phyloP scores from a whole-genome alignment of 2,888 invertebrate species.

The Tyria jacobaeae region DNA sequence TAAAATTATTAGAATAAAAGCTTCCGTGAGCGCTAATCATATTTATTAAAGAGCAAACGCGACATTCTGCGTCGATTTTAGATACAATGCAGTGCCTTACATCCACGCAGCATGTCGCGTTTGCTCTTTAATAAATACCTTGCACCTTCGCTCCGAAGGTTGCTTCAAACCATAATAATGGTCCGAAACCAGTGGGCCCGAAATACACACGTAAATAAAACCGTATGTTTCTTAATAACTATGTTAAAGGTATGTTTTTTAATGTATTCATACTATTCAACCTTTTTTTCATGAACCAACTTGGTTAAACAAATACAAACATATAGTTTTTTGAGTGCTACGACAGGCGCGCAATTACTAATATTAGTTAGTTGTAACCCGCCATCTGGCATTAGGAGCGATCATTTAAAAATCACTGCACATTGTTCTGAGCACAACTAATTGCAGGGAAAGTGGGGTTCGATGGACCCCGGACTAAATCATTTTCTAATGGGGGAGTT shows the following conservation, averaged over 20 bases:
- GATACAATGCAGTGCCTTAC: no score
- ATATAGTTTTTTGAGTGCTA: constrained; percentile 40
- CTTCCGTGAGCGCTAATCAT: no score
- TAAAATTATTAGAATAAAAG: no score
- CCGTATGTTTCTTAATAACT: no score
- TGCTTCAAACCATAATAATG: no score
- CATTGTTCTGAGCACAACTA: constrained; percentile 85
- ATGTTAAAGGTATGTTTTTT: not conserved
- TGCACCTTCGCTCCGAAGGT: no score
- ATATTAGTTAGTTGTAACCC: constrained; percentile 76
- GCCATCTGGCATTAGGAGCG: constrained; percentile 80
- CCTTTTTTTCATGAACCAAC: not conserved
- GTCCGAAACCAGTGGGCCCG: no score
- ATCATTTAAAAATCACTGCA: constrained; percentile 86
- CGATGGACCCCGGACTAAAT: constrained; percentile 79
- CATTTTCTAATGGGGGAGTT: constrained; percentile 78
- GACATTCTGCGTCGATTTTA: no score
- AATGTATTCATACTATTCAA: not conserved
- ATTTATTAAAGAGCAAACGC: no score
- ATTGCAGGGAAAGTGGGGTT: constrained; percentile 86
- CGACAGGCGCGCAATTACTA: constrained; percentile 75
- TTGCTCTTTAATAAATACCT: no score
- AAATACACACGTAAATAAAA: no score
- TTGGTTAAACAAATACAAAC: constrained; percentile 11
- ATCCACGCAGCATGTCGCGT: no score